Conservation (phyloP, 2,888 invertebrate species). For the Lumbricus terrestris region DNA sequence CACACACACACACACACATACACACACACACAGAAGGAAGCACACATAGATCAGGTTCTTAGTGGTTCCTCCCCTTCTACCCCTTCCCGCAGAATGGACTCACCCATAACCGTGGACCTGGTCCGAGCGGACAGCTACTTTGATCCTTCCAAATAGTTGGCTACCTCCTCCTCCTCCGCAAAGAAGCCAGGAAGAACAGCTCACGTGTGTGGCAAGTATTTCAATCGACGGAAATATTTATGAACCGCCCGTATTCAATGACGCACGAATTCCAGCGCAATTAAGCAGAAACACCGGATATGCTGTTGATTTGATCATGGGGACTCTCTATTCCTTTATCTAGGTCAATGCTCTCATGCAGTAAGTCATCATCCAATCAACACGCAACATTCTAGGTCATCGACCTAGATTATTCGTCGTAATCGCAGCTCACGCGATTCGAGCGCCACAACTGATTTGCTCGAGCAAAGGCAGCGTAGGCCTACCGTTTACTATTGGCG, state of each 20-base stretch:
- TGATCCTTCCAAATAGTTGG: background rate
- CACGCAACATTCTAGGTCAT: background rate
- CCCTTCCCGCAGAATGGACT: background rate
- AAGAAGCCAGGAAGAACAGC: background rate
- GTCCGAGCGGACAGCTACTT: background rate
- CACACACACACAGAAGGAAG: background rate
- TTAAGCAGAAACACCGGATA: background rate
- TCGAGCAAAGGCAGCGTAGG: no score
- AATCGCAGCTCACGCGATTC: background rate
- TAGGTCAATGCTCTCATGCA: no score
- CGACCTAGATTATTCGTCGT: background rate
- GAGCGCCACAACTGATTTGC: no score
- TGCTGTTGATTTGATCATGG: no score
- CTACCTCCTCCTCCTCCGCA: background rate
- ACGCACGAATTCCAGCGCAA: background rate
- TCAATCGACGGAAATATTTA: background rate
- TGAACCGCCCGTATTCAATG: background rate
- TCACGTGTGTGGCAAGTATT: background rate
- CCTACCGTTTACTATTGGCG: no score
- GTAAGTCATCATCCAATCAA: no score
- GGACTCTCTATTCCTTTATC: background rate
- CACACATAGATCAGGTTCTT: background rate
- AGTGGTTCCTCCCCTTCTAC: background rate
- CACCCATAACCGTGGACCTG: background rate
- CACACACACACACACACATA: background rate